A percentile compares a stretch with the other conserved stretches of the same genome.
Evolutionary conservation across 2,797 vertebrate species (phyloP).

Genomic region (Poecilia picta): DNA sequence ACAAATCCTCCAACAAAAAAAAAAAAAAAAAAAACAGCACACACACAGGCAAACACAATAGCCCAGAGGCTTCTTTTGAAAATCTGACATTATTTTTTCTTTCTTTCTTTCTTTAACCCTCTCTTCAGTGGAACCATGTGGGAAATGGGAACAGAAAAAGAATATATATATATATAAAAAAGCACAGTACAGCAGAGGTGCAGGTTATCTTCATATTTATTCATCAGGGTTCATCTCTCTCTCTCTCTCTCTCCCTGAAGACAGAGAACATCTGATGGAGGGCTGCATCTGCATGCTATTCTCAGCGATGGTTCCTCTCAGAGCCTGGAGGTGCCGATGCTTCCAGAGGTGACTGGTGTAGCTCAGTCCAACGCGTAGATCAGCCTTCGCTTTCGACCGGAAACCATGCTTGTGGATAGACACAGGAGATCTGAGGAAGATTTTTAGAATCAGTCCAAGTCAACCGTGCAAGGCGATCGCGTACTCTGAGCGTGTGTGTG

Average conservation of each 20-base stretch:
- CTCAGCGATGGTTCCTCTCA: slow-evolving; percentile 51
- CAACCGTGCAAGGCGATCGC: neutral
- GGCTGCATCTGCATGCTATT: slow-evolving; percentile 66
- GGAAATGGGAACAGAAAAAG: slow-evolving; percentile 53
- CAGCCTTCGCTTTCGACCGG: slow-evolving; percentile 44
- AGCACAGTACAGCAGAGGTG: slow-evolving; percentile 61
- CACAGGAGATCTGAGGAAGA: slow-evolving; percentile 16
- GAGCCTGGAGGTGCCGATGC: slow-evolving; percentile 50
- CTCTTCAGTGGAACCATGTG: slow-evolving; percentile 71
- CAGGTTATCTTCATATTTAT: slow-evolving; percentile 83
- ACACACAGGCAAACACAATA: slow-evolving; percentile 55
- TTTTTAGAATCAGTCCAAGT: slow-evolving; percentile 25
- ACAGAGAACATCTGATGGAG: slow-evolving; percentile 68
- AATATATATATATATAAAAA: no score
- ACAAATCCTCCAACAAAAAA: neutral
- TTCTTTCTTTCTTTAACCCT: slow-evolving; percentile 32
- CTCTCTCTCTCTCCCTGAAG: slow-evolving; percentile 46
- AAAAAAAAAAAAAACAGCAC: slow-evolving; percentile 31
- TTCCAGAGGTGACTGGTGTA: slow-evolving; percentile 37
- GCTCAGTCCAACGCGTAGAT: slow-evolving; percentile 34
- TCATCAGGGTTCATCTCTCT: slow-evolving; percentile 72
- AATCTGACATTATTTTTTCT: slow-evolving; percentile 45
- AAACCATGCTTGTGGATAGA: slow-evolving; percentile 38
- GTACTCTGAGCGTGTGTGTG: slow-evolving; percentile 5
- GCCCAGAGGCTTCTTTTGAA: slow-evolving; percentile 70